A percentile compares a stretch with the other conserved stretches of the same genome.
phyloP scores from a whole-genome alignment of 2,113 vertebrate genomes.

The Pao palembangensis region DNA sequence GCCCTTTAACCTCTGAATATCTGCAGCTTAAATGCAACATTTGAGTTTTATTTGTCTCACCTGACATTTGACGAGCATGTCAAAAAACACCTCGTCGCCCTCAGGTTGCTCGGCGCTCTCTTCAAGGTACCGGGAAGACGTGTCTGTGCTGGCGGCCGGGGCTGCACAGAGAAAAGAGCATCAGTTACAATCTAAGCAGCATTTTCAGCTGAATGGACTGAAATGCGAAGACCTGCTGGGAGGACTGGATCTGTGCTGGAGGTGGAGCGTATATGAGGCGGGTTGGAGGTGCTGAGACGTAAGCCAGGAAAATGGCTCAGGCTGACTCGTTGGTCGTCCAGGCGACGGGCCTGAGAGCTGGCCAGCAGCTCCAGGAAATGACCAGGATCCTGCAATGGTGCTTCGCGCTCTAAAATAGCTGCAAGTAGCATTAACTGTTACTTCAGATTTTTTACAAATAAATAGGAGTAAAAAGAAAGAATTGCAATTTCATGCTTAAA shows the following conservation, averaged over 20 bases:
- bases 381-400: constrained; percentile 80
- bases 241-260: constrained; percentile 49
- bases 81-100: constrained; percentile 90
- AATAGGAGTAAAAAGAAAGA: background rate
- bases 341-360: constrained; percentile 87
- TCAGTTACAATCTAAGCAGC: background rate
- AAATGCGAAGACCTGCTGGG: constrained; percentile 35
- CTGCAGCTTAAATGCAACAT: too few species aligned
- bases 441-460: background rate
- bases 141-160: constrained; percentile 33
- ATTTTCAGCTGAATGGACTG: too few species aligned
- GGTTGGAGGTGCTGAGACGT: constrained; percentile 73
- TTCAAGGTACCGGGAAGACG: constrained; percentile 73
- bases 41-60: constrained; percentile 54
- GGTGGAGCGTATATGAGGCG: constrained; percentile 58
- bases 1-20: background rate
- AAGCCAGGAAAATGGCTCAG: constrained; percentile 83
- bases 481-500: background rate
- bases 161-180: constrained; percentile 18
- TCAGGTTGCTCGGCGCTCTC: constrained; percentile 70
- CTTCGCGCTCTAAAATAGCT: constrained; percentile 73
- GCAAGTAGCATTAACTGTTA: constrained; percentile 6
- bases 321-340: constrained; percentile 89
- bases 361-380: constrained; percentile 90
- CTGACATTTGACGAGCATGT: constrained; percentile 90